Evolutionary conservation across 2,113 vertebrate genomes (phyloP).

Genomic region (Vanacampus margaritifer): DNA sequence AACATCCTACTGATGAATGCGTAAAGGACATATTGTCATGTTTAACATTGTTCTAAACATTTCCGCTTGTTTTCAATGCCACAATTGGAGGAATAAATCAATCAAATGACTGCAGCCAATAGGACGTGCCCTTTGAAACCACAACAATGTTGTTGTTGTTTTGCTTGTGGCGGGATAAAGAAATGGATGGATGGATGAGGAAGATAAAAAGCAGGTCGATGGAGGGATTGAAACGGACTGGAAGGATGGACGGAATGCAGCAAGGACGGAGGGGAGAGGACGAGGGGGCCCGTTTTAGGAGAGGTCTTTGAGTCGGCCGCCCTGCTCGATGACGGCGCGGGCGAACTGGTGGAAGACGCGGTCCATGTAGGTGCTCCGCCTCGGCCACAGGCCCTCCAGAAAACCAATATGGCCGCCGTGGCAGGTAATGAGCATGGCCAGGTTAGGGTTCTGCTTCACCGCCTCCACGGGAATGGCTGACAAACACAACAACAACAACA

Average conservation of each 20-base stretch:
- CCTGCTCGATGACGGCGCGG: slow-evolving; percentile 88
- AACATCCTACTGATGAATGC: slow-evolving; percentile 49
- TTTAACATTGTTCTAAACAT: slow-evolving; percentile 27
- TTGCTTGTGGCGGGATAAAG: slow-evolving; percentile 51
- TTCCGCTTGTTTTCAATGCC: slow-evolving; percentile 18
- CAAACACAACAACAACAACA: slow-evolving; percentile 31
- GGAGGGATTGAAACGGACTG: slow-evolving; percentile 24
- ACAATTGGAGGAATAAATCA: slow-evolving; percentile 39
- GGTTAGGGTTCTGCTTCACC: slow-evolving; percentile 94
- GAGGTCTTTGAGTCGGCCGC: slow-evolving; percentile 75
- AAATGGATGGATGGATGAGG: slow-evolving; percentile 18
- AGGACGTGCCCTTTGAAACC: slow-evolving; percentile 51
- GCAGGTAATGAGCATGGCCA: slow-evolving; percentile 91
- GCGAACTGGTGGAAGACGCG: slow-evolving; percentile 96
- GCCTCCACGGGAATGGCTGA: slow-evolving; percentile 90
- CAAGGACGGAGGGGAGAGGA: not conserved
- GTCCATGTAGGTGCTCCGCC: slow-evolving; percentile 96
- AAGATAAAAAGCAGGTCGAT: slow-evolving; percentile 15
- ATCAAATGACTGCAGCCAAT: slow-evolving; percentile 26
- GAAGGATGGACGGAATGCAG: slow-evolving; percentile 15
- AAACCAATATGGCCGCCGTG: slow-evolving; percentile 97
- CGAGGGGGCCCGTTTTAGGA: slow-evolving; percentile 42
- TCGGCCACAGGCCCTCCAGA: slow-evolving; percentile 94
- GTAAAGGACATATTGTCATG: slow-evolving; percentile 30
- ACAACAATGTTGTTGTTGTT: slow-evolving; percentile 30